Percentiles rank a stretch among this genome's conserved stretches.
Evolutionary conservation across 2,888 invertebrate genomes (phyloP).

Genomic region (Trachelus iudaicus): DNA sequence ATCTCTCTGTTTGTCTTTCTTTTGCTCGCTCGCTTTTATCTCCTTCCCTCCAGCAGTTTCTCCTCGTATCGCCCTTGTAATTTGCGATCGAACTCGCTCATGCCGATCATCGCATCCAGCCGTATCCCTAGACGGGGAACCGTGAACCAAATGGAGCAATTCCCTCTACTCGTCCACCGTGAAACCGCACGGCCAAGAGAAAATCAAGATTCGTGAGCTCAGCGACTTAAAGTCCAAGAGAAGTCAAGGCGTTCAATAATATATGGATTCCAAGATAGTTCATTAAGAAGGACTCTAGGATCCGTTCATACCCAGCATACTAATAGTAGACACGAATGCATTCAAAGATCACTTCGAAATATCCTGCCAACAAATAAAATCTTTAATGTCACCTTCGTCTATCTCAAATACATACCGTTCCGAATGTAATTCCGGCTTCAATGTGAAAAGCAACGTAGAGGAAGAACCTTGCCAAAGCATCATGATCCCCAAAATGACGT

Average conservation of each 20-base stretch:
- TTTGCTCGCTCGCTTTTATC: neutral
- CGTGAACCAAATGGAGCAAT: neutral
- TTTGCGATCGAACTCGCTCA: neutral
- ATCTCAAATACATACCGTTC: neutral
- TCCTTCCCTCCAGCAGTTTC: constrained; percentile 8
- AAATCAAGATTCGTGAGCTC: neutral
- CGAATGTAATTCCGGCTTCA: neutral
- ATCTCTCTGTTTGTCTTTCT: constrained; percentile 3
- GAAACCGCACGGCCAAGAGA: neutral
- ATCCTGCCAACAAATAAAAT: neutral
- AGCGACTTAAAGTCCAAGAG: neutral
- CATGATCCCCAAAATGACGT: neutral
- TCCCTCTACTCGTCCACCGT: neutral
- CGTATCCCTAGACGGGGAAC: neutral
- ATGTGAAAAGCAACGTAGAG: neutral
- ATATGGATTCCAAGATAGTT: neutral
- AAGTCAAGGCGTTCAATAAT: neutral
- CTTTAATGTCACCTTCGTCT: neutral
- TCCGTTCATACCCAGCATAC: neutral
- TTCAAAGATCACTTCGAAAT: neutral
- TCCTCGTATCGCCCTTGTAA: neutral
- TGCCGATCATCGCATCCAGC: neutral
- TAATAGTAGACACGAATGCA: neutral
- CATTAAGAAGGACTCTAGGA: neutral
- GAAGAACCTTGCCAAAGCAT: neutral